Conservation (phyloP, 2,888 invertebrate species). For the Escarpia spicata region DNA sequence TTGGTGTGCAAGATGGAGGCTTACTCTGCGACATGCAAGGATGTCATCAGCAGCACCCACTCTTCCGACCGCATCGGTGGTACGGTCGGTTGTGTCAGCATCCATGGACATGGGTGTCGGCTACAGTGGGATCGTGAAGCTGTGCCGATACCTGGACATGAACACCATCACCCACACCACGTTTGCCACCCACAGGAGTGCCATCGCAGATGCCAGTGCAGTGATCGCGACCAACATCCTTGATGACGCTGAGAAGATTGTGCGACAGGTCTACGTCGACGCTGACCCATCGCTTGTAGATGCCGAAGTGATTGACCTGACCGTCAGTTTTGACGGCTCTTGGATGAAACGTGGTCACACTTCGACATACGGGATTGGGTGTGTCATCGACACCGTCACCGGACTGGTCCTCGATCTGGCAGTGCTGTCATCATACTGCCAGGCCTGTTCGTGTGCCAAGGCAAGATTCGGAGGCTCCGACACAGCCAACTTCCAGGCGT, state of each 20-base stretch:
- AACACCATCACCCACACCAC: not conserved
- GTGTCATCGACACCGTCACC: too few relatives aligned
- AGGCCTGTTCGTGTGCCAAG: too few relatives aligned
- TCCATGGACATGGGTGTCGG: not conserved
- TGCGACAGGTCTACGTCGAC: too few relatives aligned
- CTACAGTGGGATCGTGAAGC: not conserved
- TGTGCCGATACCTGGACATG: not conserved
- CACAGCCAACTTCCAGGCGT: too few relatives aligned
- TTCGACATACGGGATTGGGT: too few relatives aligned
- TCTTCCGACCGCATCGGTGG: not conserved
- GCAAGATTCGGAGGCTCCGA: too few relatives aligned
- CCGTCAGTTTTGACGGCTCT: too few relatives aligned
- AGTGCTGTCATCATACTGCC: too few relatives aligned
- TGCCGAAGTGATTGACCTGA: too few relatives aligned
- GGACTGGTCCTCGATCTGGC: too few relatives aligned
- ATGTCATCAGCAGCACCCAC: not conserved
- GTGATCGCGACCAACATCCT: not conserved
- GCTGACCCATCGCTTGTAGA: too few relatives aligned
- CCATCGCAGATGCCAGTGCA: not conserved
- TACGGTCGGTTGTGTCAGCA: not conserved
- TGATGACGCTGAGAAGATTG: not conserved
- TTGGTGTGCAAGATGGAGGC: not conserved
- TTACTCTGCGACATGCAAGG: not conserved
- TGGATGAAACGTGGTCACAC: too few relatives aligned
- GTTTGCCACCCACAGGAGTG: not conserved